Conservation (phyloP, 1,140 invertebrate species). For the Pseudobourletiella spinata region DNA sequence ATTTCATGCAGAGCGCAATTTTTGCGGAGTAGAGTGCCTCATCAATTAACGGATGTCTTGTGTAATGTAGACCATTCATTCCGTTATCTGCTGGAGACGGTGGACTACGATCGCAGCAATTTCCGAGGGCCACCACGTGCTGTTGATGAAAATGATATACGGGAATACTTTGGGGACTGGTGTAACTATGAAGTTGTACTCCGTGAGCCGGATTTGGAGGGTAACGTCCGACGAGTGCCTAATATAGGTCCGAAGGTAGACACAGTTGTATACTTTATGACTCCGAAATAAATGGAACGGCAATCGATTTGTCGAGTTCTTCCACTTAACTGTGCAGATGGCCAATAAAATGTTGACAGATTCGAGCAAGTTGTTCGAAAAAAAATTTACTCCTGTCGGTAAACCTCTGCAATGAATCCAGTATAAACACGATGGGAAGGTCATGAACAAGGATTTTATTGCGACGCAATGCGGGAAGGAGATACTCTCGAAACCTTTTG, state of each 20-base stretch:
- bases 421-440: no score
- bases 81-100: slow-evolving; percentile 25
- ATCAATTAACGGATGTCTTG: background rate
- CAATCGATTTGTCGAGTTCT: no score
- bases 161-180: slow-evolving; percentile 20
- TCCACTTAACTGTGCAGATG: no score
- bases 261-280: background rate
- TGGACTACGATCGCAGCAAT: slow-evolving; percentile 21
- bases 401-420: no score
- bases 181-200: background rate
- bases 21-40: background rate
- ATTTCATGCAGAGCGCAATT: background rate
- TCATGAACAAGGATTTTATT: no score
- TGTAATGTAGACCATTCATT: slow-evolving; percentile 13
- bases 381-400: no score
- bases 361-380: no score
- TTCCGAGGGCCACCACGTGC: slow-evolving; percentile 24
- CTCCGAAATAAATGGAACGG: slow-evolving; percentile 1
- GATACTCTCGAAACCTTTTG: no score
- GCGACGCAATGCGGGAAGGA: no score
- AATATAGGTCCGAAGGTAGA: background rate
- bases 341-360: no score
- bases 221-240: background rate
- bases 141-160: slow-evolving; percentile 20
- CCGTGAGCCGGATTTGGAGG: background rate